Base-by-base conservation (phyloP, 2,797 vertebrate genomes). In the Enteromius anoplus region DNA sequence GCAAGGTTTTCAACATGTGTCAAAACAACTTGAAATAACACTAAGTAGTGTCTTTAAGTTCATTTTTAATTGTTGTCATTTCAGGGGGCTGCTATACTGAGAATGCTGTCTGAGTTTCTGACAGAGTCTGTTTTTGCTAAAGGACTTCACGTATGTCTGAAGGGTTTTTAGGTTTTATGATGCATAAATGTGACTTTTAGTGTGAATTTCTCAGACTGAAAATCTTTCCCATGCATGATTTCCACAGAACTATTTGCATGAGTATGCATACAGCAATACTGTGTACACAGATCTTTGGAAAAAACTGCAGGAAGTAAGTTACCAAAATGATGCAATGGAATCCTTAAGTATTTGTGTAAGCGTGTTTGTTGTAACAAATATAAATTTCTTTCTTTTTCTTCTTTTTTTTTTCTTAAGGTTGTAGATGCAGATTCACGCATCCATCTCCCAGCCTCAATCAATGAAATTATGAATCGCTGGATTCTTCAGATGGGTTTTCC, bases 401-500 rank as follows among this genome's bases (percentile, higher is more conserved):
- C 5, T 26, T 40, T 40, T 40, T 42, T 10, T 42, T 45, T 45
- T 11, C 12, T 45, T 45, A 45, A 45, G 98, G 96, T 93, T 0
- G 95, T 95, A 21, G 0, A 64, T 0, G 3, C 1, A 0, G 86
- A 81, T 1, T 0, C 40, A 17, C 2, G 0, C 0, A 0, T 94
- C 6, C 0, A 0, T 0, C 91, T 98, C 71, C 97, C 96, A 0
- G 0, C 0, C 55, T 11, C 0, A 0, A 88, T 99, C 85, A 76
- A 89, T 0, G 0, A 34, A n/a, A 97, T 99, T 88, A 99, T 99
- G 98, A 94, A 97, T 81, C 94, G 92, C 78, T 99, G 97, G 97
- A 96, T 89, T 0, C 95, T 97, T 49, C 97, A 99, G 91, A 98
- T 98, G 97, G 98, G 98, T 84, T 99, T 96, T 88, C 98, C 98